These are phyloP conservation scores for Griposia aprilina DNA, from an alignment of 2,888 invertebrate genomes.

Conservation along the genomic window DNA sequence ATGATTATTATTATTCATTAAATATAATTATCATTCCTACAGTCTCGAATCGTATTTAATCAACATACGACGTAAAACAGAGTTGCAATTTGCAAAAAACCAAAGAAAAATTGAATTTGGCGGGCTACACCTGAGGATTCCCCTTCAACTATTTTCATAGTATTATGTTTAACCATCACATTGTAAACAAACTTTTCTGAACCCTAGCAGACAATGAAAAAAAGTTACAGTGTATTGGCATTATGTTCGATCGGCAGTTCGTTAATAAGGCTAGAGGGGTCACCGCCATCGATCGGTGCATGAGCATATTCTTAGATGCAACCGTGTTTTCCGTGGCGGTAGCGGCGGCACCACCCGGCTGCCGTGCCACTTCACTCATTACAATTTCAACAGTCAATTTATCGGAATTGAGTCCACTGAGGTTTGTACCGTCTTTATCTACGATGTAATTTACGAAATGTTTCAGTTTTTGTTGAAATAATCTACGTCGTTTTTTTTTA, in stretches of 20 bases:
- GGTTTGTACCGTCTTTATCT: conserved; percentile 64
- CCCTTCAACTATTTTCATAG: too few relatives aligned
- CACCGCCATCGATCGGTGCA: conserved; percentile 81
- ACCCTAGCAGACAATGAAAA: neutral
- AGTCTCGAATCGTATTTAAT: too few relatives aligned
- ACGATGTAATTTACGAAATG: neutral
- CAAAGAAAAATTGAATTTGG: too few relatives aligned
- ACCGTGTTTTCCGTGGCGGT: conserved; percentile 37
- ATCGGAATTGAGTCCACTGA: conserved; percentile 72
- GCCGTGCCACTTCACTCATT: conserved; percentile 74
- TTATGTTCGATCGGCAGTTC: conserved; percentile 68
- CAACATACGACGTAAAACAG: too few relatives aligned
- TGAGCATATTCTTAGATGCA: conserved; percentile 89
- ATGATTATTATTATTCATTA: too few relatives aligned
- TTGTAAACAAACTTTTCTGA: neutral
- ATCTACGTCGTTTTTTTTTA: neutral
- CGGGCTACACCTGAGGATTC: too few relatives aligned
- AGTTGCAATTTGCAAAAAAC: too few relatives aligned
- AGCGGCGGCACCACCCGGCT: conserved; percentile 22
- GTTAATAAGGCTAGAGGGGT: conserved; percentile 68
- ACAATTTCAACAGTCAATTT: conserved; percentile 80
- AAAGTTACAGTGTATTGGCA: conserved; percentile 35
- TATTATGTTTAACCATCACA: neutral
- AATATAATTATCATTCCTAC: too few relatives aligned
- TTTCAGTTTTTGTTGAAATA: neutral